Base-by-base conservation (phyloP, 2,113 vertebrate genomes). In the Spilogale gracilis region DNA sequence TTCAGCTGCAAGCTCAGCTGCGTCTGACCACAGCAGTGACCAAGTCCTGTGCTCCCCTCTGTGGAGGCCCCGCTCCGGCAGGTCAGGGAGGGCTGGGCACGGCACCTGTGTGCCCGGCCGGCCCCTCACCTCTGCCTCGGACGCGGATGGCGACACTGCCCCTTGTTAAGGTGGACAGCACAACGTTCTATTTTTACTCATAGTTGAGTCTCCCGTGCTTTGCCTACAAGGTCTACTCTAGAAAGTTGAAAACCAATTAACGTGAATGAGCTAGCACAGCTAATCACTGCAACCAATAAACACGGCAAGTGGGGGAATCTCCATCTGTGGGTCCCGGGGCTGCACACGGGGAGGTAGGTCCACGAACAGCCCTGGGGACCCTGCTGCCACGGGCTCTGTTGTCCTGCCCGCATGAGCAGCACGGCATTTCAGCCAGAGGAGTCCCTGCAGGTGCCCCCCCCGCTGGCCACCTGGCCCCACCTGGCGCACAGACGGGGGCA, bases 31-130 rank as follows among this genome's bases (percentile, higher is more conserved):
- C 9, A 2, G 21, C 6, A 23, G 32, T n/a, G 9, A 8, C 16
- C 73, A 1, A 12, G 73, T 12, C 21, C 23, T 38, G 16, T 0
- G 7, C 7, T 18, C 73, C 23, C 21, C 48, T 12, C 16, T 23
- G 1, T 4, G 25, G 81, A 38, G 58, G 3, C 38, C 71, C 38
- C 71, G 5, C 71, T 5, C 69, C 69, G 1, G 6, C 6, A 32
- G 63, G 43, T 73, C 71, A 0, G 38, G 71, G 71, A 45, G 71
- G 38, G 43, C 43, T 45, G 5, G 71, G 32, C 17, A 38, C 21
- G 5, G 1, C 9, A 4, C 7, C 18, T 4, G 3, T 3, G 54
- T 27, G 32, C 38, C 65, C 32, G 10, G 5, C 14, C 52, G 0
- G 10, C 74, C 20, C 32, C 73, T 25, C 12, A 5, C 38, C 43